Conservation (phyloP, 1,140 invertebrate genomes). For the Calephelis nemesis region DNA sequence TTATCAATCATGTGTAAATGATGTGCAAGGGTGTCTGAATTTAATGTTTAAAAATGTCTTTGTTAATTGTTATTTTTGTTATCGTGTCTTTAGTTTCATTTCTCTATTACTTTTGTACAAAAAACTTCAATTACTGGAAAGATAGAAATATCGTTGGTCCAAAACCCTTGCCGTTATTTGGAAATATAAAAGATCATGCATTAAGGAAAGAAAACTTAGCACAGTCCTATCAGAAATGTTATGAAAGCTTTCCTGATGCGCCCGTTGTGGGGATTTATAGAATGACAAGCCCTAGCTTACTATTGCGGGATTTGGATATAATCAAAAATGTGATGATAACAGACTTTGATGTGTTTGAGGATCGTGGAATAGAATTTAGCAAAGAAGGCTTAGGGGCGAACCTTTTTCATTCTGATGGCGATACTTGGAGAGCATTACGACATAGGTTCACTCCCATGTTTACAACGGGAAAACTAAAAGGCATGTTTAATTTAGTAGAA, state of each 20-base stretch:
- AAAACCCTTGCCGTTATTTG: constrained; percentile 28
- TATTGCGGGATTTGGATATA: constrained; percentile 79
- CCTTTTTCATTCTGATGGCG: constrained; percentile 66
- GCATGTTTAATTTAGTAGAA: constrained; percentile 69
- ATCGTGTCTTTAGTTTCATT: background rate
- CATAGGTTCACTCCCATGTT: constrained; percentile 79
- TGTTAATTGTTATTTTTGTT: background rate
- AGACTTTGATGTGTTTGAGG: constrained; percentile 78
- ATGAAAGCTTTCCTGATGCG: constrained; percentile 33
- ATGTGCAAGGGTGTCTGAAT: too few species aligned
- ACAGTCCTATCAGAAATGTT: constrained; percentile 28
- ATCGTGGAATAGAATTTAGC: constrained; percentile 59
- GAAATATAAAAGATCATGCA: constrained; percentile 31
- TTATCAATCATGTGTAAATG: too few species aligned
- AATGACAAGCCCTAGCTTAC: constrained; percentile 61
- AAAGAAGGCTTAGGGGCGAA: constrained; percentile 38
- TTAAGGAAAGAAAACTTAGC: constrained; percentile 23
- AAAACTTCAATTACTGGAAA: constrained; percentile 27
- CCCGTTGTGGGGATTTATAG: constrained; percentile 45
- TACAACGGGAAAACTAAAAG: constrained; percentile 64
- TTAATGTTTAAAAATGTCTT: background rate
- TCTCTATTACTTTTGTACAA: constrained; percentile 23
- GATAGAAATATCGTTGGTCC: constrained; percentile 24
- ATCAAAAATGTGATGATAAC: constrained; percentile 81
- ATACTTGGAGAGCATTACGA: constrained; percentile 78